These are phyloP conservation scores for Coturnix japonica DNA, from an alignment of 2,113 vertebrate species.

Conservation along the genomic window DNA sequence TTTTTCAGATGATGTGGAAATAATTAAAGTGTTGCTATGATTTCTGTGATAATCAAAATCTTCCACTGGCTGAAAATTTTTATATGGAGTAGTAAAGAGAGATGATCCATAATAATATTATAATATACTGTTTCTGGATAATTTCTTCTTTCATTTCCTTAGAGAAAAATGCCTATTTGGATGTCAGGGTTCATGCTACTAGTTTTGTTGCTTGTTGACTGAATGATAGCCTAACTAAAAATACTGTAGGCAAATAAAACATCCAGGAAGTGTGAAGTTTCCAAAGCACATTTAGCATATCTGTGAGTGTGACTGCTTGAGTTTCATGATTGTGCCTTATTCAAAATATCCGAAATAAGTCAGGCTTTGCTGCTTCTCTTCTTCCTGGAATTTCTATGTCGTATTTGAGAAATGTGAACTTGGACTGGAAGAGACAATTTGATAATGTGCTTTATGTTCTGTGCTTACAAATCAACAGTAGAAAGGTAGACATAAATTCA, in stretches of 20 bases:
- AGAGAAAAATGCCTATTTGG: background rate
- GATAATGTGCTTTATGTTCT: background rate
- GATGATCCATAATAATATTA: background rate
- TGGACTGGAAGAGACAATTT: background rate
- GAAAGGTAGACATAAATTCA: background rate
- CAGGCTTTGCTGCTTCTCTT: background rate
- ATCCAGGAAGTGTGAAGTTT: background rate
- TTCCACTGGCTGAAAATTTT: conserved; percentile 1
- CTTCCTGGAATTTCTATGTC: background rate
- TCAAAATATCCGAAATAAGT: background rate
- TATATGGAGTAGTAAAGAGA: conserved; percentile 18
- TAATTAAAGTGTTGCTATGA: background rate
- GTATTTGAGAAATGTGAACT: background rate
- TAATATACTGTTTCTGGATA: background rate
- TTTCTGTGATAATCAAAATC: conserved; percentile 2
- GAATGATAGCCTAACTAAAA: background rate
- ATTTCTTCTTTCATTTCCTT: background rate
- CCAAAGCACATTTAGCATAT: background rate
- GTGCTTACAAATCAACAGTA: background rate
- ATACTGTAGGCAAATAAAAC: background rate
- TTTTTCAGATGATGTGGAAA: background rate
- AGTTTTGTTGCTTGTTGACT: background rate
- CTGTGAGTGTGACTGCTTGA: background rate
- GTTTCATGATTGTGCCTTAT: background rate
- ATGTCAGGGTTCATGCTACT: background rate